phyloP scores from a whole-genome alignment of 2,113 vertebrate species.

The Natator depressus region DNA sequence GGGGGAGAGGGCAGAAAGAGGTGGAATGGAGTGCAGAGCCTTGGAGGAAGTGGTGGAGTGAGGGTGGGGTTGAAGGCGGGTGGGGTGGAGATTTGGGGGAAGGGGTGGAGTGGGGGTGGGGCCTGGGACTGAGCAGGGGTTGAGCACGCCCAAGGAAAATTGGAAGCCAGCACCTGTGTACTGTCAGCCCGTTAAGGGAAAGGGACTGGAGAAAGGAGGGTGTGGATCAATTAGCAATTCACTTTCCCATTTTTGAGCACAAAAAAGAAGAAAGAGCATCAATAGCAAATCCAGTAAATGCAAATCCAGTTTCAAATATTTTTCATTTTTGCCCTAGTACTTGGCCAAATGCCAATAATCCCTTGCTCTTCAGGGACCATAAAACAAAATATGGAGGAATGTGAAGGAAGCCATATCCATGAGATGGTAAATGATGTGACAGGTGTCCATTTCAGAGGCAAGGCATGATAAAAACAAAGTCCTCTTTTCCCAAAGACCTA shows the following conservation, averaged over 20 bases:
- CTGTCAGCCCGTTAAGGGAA: not conserved
- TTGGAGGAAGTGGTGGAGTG: no score
- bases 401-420: not conserved
- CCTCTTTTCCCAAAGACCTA: not conserved
- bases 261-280: not conserved
- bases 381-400: not conserved
- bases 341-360: not conserved
- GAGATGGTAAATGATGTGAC: not conserved
- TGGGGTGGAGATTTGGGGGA: no score
- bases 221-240: not conserved
- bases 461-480: not conserved
- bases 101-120: no score
- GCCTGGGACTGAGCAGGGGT: no score
- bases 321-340: not conserved
- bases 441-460: not conserved
- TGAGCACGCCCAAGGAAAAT: no score
- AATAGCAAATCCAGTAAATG: not conserved
- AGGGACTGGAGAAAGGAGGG: not conserved
- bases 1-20: no score
- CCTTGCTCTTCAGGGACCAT: fast-evolving
- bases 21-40: no score
- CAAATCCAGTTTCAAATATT: not conserved
- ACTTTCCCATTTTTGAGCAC: not conserved
- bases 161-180: no score
- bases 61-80: no score